Evolutionary conservation across 2,113 vertebrate species (phyloP).

Genomic region (Xenus cinereus): DNA sequence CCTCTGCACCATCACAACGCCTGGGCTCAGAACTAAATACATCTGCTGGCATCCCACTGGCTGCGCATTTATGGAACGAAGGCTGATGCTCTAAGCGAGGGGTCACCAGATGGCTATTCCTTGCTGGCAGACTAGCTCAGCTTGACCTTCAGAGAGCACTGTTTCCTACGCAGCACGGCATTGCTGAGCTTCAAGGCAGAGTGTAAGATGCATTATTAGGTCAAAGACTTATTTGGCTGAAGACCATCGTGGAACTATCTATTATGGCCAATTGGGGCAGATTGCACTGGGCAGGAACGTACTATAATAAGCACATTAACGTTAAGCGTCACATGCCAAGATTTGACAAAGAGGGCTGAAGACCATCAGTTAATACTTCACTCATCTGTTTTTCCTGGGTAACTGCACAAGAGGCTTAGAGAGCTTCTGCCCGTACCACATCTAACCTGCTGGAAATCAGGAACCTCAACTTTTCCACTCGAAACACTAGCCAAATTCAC

Average conservation of each 20-base stretch:
- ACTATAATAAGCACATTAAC: neutral
- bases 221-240: constrained; percentile 54
- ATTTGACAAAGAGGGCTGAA: constrained; percentile 2
- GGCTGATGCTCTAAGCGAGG: neutral
- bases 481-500: neutral
- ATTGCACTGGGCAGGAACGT: neutral
- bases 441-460: neutral
- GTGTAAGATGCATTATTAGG: constrained; percentile 38
- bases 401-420: neutral
- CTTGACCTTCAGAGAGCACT: constrained; percentile 33
- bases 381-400: constrained; percentile 3
- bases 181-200: constrained; percentile 43
- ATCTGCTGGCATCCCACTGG: neutral
- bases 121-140: neutral
- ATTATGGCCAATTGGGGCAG: constrained; percentile 37
- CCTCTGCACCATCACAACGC: neutral
- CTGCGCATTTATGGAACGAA: neutral
- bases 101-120: constrained; percentile 43
- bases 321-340: constrained; percentile 11
- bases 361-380: constrained; percentile 33
- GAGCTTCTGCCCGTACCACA: neutral
- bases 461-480: neutral
- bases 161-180: neutral
- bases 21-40: neutral
- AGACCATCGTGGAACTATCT: constrained; percentile 17